Conservation (phyloP, 92 coral and sea anemone genomes). For the Parazoanthus swiftii region DNA sequence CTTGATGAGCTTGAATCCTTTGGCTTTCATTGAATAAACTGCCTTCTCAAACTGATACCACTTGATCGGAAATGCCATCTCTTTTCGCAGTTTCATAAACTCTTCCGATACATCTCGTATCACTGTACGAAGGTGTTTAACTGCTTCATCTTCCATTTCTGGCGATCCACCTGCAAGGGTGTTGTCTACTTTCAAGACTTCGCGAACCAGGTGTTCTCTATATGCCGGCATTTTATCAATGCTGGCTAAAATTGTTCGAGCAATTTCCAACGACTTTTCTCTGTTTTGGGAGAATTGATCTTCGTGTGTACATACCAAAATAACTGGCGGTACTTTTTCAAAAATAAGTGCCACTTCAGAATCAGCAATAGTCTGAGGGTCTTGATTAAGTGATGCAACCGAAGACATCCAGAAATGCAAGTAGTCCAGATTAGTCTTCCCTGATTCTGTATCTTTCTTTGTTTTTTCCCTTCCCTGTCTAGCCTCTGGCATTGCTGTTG, state of each 20-base stretch:
- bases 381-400: neutral
- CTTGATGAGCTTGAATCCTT: conserved; percentile 40
- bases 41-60: conserved; percentile 62
- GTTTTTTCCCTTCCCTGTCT: neutral
- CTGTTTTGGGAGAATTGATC: neutral
- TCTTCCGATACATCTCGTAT: neutral
- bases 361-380: neutral
- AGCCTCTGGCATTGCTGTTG: neutral
- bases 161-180: neutral
- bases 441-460: neutral
- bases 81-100: neutral
- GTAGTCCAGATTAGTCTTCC: neutral
- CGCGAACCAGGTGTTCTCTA: neutral
- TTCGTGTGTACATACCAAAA: neutral
- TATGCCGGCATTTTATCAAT: neutral
- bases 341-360: neutral
- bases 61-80: conserved; percentile 36
- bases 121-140: neutral
- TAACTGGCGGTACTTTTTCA: neutral
- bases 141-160: neutral
- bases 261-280: neutral
- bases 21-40: conserved; percentile 5
- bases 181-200: neutral
- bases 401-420: conserved; percentile 10
- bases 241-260: neutral